phyloP scores from a whole-genome alignment of 2,113 vertebrate species.

The Rhinolophus sinicus region DNA sequence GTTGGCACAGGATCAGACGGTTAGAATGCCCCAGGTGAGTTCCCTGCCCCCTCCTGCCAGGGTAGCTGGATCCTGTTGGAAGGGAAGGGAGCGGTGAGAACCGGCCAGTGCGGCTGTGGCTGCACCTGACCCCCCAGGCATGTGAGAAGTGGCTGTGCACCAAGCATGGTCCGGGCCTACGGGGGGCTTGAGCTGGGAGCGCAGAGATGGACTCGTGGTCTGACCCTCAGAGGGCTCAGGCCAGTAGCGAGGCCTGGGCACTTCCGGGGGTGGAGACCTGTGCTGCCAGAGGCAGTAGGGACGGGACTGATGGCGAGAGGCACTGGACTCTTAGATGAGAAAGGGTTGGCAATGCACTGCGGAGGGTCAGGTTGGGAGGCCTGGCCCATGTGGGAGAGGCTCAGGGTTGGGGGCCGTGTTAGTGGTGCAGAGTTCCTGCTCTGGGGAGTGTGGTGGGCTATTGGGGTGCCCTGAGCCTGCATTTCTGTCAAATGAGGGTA shows the following conservation, averaged over 20 bases:
- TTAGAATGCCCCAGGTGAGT: too few species aligned
- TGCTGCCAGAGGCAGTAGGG: not conserved
- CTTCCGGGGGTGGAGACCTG: not conserved
- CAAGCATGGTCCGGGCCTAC: rapidly evolving
- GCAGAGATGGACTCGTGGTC: too few species aligned
- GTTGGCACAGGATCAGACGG: rapidly evolving
- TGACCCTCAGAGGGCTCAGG: not conserved
- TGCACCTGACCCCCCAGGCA: not conserved
- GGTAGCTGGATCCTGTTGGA: rapidly evolving
- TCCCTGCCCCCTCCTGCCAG: too few species aligned
- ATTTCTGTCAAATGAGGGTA: not conserved
- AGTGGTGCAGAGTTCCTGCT: not conserved
- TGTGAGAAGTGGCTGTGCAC: rapidly evolving
- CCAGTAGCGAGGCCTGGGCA: not conserved
- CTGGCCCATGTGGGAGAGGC: not conserved
- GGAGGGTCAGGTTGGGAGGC: not conserved
- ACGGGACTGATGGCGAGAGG: not conserved
- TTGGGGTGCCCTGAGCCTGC: not conserved
- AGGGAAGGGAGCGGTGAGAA: not conserved
- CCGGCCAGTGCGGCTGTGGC: not conserved
- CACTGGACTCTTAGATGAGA: not conserved
- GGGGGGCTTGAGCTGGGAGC: not conserved
- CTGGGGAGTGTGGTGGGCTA: not conserved
- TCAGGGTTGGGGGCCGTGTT: rapidly evolving
- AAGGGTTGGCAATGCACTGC: not conserved